Base-by-base conservation (phyloP, 2,888 invertebrate genomes). In the Stramonita haemastoma region DNA sequence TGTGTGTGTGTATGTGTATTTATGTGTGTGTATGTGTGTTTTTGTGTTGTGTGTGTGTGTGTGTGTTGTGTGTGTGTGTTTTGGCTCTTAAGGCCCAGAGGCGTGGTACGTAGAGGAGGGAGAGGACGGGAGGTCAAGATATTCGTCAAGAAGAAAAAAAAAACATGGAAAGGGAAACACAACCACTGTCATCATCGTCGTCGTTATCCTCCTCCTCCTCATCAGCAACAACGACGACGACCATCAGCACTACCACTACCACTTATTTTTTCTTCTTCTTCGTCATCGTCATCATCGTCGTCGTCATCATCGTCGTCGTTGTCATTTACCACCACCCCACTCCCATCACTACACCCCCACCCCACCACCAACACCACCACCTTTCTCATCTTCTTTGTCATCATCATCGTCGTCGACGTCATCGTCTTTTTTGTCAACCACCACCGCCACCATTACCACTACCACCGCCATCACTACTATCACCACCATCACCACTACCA, bases 1-100 rank as follows among this genome's bases (percentile, higher is more conserved):
- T 73, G 73, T 73, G 73, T 73, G 73, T 73, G 73, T 73, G 73
- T 73, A 26, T 73, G 73, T 73, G 73, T 73, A 26, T 73, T 11
- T 73, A 26, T 73, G 73, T 73, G 73, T 73, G 73, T 73, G 73
- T 73, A 26, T 73, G 73, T 73, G 73, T 73, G 73, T 73, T 11
- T 73, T 11, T 73, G 73, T 73, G 73, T 73, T 6, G 79, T 32
- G 11, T 79, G 1, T 32, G 6, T 79, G 32, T 79, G 6, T 79
- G 32, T 79, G 6, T 79, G 32, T 32, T 22, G 4, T 0, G 0
- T 11, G 0, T 70, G 22, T 70, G 19, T 26, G 19, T 26, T 70
- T 26, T 17, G 22, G 19, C n/a, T 17, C 70, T 70, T 26, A 22
- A 0, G 19, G 22, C 57, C 15, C 57, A 57, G 19, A 73, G 19